Evolutionary conservation across 1,140 invertebrate genomes (phyloP), one percentile per base, ranked within the genome.

Genomic region (Elymnias hypermnestra): DNA sequence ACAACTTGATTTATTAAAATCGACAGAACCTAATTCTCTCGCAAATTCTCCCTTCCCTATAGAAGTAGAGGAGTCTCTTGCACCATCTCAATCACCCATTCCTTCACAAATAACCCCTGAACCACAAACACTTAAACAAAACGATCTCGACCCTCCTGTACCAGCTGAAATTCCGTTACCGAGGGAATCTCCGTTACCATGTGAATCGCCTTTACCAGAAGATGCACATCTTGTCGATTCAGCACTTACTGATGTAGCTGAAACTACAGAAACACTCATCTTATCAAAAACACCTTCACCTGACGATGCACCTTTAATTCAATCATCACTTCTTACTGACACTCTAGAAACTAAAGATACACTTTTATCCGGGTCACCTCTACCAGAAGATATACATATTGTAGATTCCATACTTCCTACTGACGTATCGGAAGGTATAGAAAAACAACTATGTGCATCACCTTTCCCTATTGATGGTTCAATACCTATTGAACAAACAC

Each of bases 81-180:
- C 35, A 43, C 48, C 40, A 33, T 39, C 28, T 14, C 41, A 46
- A 19, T 61, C 61, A 4, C 53, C 62, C 8, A 13, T 62, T 19
- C 56, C 47, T n/a, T 21, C 41, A 45, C 33, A 53, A 6, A 45
- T 26, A 10, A 21, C 44, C 12, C 9, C 28, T 10, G 38, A 47
- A 37, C 14, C 21, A 33, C 36, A 51, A 13, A 54, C 54, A 22
- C 44, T 46, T 14, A 22, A 40, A 38, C 29, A 54, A 15, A 22
- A 46, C 23, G 26, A 46, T 8, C 10, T 19, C n/a, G 37, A 48
- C 25, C 18, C 52, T 12, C 53, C 47, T 18, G 22, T 51, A 33
- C 61, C 64, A 10, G 56, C 64, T 29, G 64, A 68, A 26, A 50
- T 68, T 53, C 64, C 64, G 5, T 35, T 73, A 35, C 66, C 60